These are phyloP conservation scores for Acanthosoma haemorrhoidale DNA, from an alignment of 2,888 invertebrate species.

Conservation along the genomic window DNA sequence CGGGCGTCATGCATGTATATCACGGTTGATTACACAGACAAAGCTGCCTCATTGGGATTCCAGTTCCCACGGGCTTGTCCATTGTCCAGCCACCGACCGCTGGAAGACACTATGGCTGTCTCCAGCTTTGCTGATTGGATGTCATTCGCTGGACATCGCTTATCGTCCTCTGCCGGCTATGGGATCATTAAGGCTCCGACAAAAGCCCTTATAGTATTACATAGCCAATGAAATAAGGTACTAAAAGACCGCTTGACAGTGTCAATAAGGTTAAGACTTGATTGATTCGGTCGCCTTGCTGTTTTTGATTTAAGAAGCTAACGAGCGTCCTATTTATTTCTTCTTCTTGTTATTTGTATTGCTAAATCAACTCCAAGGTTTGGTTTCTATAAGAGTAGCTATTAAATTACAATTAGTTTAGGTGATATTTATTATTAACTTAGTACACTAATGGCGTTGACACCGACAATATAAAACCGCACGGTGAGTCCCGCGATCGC, in stretches of 20 bases:
- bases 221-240: background rate
- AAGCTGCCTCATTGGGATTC: background rate
- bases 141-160: background rate
- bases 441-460: too few species aligned
- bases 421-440: too few species aligned
- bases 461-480: too few species aligned
- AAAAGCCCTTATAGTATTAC: background rate
- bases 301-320: background rate
- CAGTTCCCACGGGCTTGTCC: background rate
- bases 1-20: slow-evolving; percentile 2
- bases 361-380: too few species aligned
- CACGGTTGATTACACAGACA: slow-evolving; percentile 3
- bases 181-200: background rate
- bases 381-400: too few species aligned
- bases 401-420: too few species aligned
- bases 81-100: background rate
- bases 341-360: too few species aligned
- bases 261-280: background rate
- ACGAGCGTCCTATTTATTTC: background rate
- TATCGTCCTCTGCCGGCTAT: background rate
- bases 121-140: too few species aligned
- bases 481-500: too few species aligned
- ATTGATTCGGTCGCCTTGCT: background rate
- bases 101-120: background rate
- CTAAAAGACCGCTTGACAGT: background rate